Evolutionary conservation across 2,888 invertebrate genomes (phyloP).

Genomic region (Zaprionus bogoriensis): DNA sequence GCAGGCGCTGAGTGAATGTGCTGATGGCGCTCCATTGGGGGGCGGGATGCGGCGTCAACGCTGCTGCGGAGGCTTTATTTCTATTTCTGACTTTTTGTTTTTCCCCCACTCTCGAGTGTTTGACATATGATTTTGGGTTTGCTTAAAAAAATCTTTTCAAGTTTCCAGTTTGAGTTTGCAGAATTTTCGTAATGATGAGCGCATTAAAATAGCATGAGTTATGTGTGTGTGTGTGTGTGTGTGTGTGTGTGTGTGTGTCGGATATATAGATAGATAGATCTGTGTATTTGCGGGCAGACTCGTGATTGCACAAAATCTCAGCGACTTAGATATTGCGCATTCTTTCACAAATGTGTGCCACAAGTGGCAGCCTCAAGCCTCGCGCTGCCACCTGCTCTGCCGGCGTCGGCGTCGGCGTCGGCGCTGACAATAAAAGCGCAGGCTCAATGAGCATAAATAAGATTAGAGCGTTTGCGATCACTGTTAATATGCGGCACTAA

Average conservation of each 20-base stretch:
- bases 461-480: slow-evolving; percentile 61
- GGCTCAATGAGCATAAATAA: slow-evolving; percentile 70
- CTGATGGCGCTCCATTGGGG: slow-evolving; percentile 52
- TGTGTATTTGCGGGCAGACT: slow-evolving; percentile 5
- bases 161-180: slow-evolving; percentile 62
- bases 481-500: slow-evolving; percentile 62
- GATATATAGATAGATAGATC: not conserved
- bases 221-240: not conserved
- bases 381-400: slow-evolving; percentile 32
- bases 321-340: slow-evolving; percentile 31
- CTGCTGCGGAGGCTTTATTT: not conserved
- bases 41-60: slow-evolving; percentile 20
- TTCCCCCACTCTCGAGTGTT: slow-evolving; percentile 54
- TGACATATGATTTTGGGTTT: slow-evolving; percentile 66
- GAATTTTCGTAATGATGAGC: slow-evolving; percentile 75
- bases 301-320: slow-evolving; percentile 44
- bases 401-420: not conserved
- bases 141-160: slow-evolving; percentile 59
- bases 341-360: slow-evolving; percentile 51
- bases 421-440: slow-evolving; percentile 46
- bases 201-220: slow-evolving; percentile 45
- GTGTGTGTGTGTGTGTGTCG: no score
- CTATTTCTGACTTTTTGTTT: not conserved
- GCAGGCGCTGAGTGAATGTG: slow-evolving; percentile 62
- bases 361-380: slow-evolving; percentile 44